These are phyloP conservation scores for Gymnocephalus cernua DNA, from an alignment of 2,113 vertebrate genomes.

Conservation along the genomic window DNA sequence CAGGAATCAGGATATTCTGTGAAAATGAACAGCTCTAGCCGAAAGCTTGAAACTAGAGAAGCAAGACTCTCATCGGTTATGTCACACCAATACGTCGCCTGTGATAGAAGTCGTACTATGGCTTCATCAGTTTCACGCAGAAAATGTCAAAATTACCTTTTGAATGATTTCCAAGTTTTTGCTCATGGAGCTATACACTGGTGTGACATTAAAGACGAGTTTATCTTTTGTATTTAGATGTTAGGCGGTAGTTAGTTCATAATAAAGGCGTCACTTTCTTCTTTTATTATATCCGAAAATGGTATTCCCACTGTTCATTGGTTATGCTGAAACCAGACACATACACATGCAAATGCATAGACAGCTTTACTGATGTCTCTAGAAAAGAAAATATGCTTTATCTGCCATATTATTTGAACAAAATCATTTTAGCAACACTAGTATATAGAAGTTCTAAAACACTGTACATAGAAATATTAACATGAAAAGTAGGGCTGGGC, in stretches of 20 bases:
- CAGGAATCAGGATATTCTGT: neutral
- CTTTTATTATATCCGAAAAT: neutral
- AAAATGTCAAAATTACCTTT: neutral
- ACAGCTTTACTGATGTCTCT: neutral
- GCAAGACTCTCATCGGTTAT: conserved; percentile 1
- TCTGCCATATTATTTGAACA: no score
- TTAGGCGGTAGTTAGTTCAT: conserved; percentile 1
- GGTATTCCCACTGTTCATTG: neutral
- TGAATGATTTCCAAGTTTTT: neutral
- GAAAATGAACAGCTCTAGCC: conserved; percentile 15
- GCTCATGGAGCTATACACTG: neutral
- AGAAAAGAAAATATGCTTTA: neutral
- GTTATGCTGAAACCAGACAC: neutral
- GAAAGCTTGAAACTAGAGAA: conserved; percentile 17
- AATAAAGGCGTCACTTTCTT: conserved; percentile 2
- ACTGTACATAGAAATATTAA: neutral
- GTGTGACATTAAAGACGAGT: conserved; percentile 18
- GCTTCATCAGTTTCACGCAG: neutral
- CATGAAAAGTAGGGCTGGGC: no score
- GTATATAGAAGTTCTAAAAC: neutral
- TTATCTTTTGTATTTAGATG: neutral
- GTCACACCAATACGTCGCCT: conserved; percentile 31
- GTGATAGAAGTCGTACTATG: neutral
- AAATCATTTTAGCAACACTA: neutral
- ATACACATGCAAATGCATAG: neutral